Conservation (phyloP, 2,797 vertebrate species). For the Austrolebias charrua region DNA sequence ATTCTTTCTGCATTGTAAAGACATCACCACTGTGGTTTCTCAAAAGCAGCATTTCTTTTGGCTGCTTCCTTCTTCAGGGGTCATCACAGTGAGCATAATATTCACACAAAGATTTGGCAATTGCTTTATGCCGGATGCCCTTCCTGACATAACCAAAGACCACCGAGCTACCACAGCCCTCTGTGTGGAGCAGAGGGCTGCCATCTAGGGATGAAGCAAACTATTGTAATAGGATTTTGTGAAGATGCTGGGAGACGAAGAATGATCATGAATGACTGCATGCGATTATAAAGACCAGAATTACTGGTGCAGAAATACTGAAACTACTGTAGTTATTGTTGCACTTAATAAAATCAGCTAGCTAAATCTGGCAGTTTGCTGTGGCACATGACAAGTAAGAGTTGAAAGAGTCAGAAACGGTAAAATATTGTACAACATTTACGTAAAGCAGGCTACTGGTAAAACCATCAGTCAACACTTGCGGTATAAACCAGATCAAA, state of each 20-base stretch:
- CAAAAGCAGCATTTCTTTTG: too few relatives aligned
- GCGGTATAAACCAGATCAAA: slow-evolving; percentile 15
- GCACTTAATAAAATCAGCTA: background rate
- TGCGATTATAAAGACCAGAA: background rate
- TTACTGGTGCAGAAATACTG: background rate
- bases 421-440: background rate
- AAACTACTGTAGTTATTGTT: background rate
- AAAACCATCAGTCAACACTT: background rate
- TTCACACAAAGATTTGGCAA: too few relatives aligned
- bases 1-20: too few relatives aligned
- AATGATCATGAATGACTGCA: background rate
- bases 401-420: slow-evolving; percentile 6
- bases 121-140: too few relatives aligned
- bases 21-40: too few relatives aligned
- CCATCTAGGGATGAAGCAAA: slow-evolving; percentile 45
- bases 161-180: too few relatives aligned
- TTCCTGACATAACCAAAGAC: too few relatives aligned
- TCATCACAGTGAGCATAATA: too few relatives aligned
- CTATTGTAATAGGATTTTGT: slow-evolving; percentile 20
- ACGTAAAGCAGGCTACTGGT: background rate
- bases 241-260: slow-evolving; percentile 9
- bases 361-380: slow-evolving; percentile 10
- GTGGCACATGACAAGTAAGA: background rate
- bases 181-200: too few relatives aligned
- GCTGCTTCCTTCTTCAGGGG: too few relatives aligned